A percentile compares a stretch with the other conserved stretches of the same genome.
Evolutionary conservation across 1,140 invertebrate species (phyloP).

Genomic region (Cotesia glomerata): DNA sequence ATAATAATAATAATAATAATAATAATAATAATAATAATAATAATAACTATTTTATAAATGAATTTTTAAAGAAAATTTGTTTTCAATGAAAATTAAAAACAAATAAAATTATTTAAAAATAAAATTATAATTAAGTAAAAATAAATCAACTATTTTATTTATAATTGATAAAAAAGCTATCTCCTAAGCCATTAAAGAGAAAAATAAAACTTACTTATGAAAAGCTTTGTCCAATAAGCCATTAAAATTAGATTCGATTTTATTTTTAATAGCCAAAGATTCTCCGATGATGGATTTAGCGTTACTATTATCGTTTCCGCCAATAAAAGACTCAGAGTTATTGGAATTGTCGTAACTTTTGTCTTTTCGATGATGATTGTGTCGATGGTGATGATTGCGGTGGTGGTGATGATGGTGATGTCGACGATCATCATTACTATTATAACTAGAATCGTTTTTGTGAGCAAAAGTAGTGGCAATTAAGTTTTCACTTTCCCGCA

Average conservation of each 20-base stretch:
- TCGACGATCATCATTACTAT: conserved; percentile 21
- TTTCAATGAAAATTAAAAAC: too few species aligned
- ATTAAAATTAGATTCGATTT: conserved; percentile 48
- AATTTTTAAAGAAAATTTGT: too few species aligned
- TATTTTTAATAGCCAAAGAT: conserved; percentile 45
- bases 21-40: too few species aligned
- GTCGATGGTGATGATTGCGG: conserved; percentile 27
- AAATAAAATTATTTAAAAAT: too few species aligned
- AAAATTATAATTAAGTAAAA: too few species aligned
- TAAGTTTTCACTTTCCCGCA: conserved; percentile 58
- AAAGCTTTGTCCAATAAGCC: conserved; percentile 57
- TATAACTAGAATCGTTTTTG: conserved; percentile 32
- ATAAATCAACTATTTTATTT: background rate
- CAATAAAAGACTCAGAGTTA: background rate
- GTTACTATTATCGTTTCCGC: background rate
- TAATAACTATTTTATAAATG: too few species aligned
- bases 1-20: too few species aligned
- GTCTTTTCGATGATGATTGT: conserved; percentile 14
- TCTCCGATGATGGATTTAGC: conserved; percentile 23
- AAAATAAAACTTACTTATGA: conserved; percentile 52
- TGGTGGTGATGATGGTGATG: conserved; percentile 25
- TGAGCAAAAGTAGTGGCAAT: conserved; percentile 54
- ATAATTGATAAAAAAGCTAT: background rate
- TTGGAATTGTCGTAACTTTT: background rate
- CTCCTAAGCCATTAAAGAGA: background rate